Percentiles rank a stretch among this genome's conserved stretches.
Conservation (phyloP, 2,888 invertebrate species). For the Minunthozetes semirufus region DNA sequence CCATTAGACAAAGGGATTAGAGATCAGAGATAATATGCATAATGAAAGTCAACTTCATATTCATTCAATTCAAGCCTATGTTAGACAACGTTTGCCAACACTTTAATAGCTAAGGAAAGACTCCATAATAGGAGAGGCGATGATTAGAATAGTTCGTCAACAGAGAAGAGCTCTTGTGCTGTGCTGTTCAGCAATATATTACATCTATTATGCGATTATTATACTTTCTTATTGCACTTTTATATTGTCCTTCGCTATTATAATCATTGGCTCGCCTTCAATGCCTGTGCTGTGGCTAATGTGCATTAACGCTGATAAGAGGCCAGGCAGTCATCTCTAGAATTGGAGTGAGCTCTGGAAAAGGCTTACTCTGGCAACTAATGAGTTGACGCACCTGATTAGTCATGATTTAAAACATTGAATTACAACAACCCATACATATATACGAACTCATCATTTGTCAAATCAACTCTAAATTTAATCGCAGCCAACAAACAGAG, state of each 20-base stretch:
- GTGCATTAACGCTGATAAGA: slow-evolving; percentile 31
- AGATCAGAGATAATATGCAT: slow-evolving; percentile 30
- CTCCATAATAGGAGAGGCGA: slow-evolving; percentile 9
- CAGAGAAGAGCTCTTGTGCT: slow-evolving; percentile 9
- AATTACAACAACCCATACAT: slow-evolving; percentile 6
- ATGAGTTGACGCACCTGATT: slow-evolving; percentile 32
- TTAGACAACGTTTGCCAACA: slow-evolving; percentile 29
- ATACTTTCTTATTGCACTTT: slow-evolving; percentile 32
- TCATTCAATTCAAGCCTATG: not conserved
- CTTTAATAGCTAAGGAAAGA: slow-evolving; percentile 18
- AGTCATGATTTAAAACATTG: slow-evolving; percentile 17
- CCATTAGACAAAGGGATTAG: slow-evolving; percentile 31
- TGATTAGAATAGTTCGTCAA: not conserved
- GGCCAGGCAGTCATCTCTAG: not conserved
- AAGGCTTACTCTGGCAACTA: slow-evolving; percentile 19
- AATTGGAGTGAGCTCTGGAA: not conserved
- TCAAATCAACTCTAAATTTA: slow-evolving; percentile 8
- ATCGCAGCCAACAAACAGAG: not conserved
- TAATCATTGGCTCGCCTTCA: slow-evolving; percentile 14
- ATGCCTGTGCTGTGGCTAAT: slow-evolving; percentile 18
- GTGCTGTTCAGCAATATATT: slow-evolving; percentile 22
- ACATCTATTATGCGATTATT: slow-evolving; percentile 30
- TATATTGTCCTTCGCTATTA: slow-evolving; percentile 24
- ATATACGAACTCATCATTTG: slow-evolving; percentile 26
- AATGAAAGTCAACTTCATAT: slow-evolving; percentile 29